Base-by-base conservation (phyloP, 2,797 vertebrate species). In the Myripristis murdjan region DNA sequence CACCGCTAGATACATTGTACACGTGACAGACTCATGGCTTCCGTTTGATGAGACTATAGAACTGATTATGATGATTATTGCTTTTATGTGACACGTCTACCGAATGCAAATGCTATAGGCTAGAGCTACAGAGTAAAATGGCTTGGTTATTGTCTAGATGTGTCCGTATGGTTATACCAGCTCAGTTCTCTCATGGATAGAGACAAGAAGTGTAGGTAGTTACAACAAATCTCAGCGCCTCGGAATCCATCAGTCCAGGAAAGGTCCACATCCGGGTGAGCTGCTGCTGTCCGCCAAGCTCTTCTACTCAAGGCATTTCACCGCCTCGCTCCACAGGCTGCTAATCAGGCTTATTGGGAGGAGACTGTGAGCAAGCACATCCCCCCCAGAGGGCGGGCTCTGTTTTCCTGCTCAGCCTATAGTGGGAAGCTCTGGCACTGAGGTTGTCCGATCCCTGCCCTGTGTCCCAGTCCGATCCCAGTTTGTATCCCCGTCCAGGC, bases 41-140 rank as follows among this genome's bases (percentile, higher is more conserved):
- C 73, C 72, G 49, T 68, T 85, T 64, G 53, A 83, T 78, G 83
- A 84, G 47, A 81, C 54, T 57, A 70, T 74, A 79, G 43, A 79
- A 84, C 64, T 81, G 81, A 88, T 88, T 82, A 87, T 85, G 47
- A 77, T 81, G 57, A 82, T 92, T 94, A 93, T 94, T 94, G 93
- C 93, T 93, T 90, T 90, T 77, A 85, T 76, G 85, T 89, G 86
- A 81, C 64, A 82, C 77, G 76, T 87, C 70, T 77, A 87, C 76
- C 72, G 77, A 85, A 88, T 78, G 83, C 68, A 84, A 85, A 91
- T 84, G 83, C 77, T 89, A 87, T 86, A 77, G 71, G 79, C 88
- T 89, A 86, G 70, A 82, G 82, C 81, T 87, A 91, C 53, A 10
- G 82, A 81, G 77, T 66, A 77, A 77, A 74, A 92, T 84, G 90